These are phyloP conservation scores for Stichopus chloronotus DNA, from an alignment of 35 echinoderm and acorn worm genomes.

Conservation along the genomic window DNA sequence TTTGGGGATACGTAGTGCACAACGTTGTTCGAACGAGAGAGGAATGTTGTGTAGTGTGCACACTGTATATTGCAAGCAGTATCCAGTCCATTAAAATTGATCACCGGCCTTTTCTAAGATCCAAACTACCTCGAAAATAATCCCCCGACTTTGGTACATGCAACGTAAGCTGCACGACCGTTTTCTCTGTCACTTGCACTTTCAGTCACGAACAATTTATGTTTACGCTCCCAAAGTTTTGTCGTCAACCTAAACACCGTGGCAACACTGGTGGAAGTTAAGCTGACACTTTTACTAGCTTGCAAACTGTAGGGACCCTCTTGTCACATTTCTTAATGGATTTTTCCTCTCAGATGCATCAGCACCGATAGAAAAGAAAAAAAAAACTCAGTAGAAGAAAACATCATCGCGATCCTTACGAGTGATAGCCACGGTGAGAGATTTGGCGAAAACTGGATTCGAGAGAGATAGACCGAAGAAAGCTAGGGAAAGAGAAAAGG, in stretches of 20 bases:
- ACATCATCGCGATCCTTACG: too few relatives aligned
- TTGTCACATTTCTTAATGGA: neutral
- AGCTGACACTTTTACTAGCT: constrained; percentile 5
- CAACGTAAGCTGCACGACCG: neutral
- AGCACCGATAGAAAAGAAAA: neutral
- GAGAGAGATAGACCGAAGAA: neutral
- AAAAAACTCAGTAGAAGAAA: too few relatives aligned
- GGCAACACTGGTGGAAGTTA: neutral
- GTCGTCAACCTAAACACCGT: constrained; percentile 6
- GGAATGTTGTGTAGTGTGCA: too few relatives aligned
- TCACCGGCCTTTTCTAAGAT: neutral
- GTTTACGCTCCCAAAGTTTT: neutral
- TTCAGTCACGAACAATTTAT: neutral
- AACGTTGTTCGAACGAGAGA: too few relatives aligned
- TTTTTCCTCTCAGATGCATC: constrained; percentile 6
- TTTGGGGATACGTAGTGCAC: too few relatives aligned
- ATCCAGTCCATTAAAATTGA: neutral
- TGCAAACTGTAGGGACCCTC: neutral
- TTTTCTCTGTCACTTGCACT: constrained; percentile 6
- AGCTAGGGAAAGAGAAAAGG: neutral
- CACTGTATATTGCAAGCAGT: too few relatives aligned
- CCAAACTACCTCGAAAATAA: neutral
- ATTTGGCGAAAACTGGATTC: neutral
- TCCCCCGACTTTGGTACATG: too few relatives aligned
- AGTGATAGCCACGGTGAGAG: too few relatives aligned